Percentiles rank a stretch among this genome's conserved stretches.
phyloP scores from a whole-genome alignment of 2,888 invertebrate genomes.

The Itoplectis maculator region DNA sequence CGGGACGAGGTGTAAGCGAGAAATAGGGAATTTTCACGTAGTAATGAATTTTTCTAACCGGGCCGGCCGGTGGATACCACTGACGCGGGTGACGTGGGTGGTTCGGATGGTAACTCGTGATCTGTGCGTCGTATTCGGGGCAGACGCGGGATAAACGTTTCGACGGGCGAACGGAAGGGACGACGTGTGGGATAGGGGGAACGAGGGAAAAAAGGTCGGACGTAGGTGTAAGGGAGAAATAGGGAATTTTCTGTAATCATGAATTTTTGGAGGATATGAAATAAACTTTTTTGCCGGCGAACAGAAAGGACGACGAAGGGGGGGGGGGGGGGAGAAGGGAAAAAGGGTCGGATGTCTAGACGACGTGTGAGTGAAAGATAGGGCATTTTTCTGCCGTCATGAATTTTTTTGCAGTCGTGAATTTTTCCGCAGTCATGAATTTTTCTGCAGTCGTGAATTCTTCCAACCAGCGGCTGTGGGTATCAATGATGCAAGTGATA shows the following conservation, averaged over 20 bases:
- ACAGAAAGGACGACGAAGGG: neutral
- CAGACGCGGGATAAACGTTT: neutral
- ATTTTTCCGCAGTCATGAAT: slow-evolving; percentile 26
- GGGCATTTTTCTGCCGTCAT: slow-evolving; percentile 17
- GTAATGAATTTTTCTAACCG: slow-evolving; percentile 4
- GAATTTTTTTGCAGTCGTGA: too few species aligned
- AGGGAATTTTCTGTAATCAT: slow-evolving; percentile 19
- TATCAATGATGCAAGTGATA: slow-evolving; percentile 4
- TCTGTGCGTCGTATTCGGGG: slow-evolving; percentile 12
- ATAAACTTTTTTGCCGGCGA: too few species aligned
- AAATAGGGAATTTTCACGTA: slow-evolving; percentile 9
- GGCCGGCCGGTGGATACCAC: neutral
- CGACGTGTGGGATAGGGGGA: too few species aligned
- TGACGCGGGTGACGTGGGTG: neutral
- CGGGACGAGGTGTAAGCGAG: neutral
- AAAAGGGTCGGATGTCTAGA: neutral
- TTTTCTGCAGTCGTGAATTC: slow-evolving; percentile 26
- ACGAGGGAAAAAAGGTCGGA: neutral
- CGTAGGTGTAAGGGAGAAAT: neutral
- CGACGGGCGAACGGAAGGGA: neutral
- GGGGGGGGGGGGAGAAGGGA: too few species aligned
- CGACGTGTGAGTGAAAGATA: neutral
- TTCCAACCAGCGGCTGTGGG: slow-evolving; percentile 8
- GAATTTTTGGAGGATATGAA: too few species aligned
- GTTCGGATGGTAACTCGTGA: neutral